Base-by-base conservation (phyloP, 2,888 invertebrate species). In the Melanophora roralis region DNA sequence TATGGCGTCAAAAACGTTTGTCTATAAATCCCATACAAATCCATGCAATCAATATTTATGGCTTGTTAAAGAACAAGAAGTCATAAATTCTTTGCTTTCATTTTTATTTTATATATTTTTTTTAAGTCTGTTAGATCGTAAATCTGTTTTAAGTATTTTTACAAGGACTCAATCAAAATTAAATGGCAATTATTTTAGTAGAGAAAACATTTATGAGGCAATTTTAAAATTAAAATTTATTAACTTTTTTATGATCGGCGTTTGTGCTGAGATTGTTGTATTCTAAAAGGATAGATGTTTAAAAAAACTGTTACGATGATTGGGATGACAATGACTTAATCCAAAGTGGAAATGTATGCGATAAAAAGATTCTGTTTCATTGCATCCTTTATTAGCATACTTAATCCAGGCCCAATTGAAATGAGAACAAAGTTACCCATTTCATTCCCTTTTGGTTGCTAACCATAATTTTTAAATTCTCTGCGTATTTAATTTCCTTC, bases 201-300 rank as follows among this genome's bases (percentile, higher is more conserved):
- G 36, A 27, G 3, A 57, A 68, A 60, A 60, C 67, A 60, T 75
- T 77, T 77, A 77, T 71, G 57, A 64, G 64, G 21, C 40, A 43
- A 49, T 59, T n/a, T 69, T 43, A 69, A 57, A 45, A 55, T 36
- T 19, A 36, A 68, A 60, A 68, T 68, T 68, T 75, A 75, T 68
- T 68, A 68, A 67, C 51, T 5, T 40, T 12, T 43, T 27, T 27
- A 27, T 36, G 40, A 51, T 16, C 16, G 32, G 51, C 40, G 21
- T 62, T 51, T n/a, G 12, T 21, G 14, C n/a, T 23, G 47, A n/a
- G 21, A 16, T 53, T 49, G 6, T 6, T 21, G 23, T 12, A 11
- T 11, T 34, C 14, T 1, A 11, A 27, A n/a, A 38, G 4, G 5
- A 23, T 36, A n/a, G 12, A 49, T 49, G 36, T 49, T 14, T 19